Evolutionary conservation across 2,113 vertebrate species (phyloP).

Genomic region (Odocoileus hemionus): DNA sequence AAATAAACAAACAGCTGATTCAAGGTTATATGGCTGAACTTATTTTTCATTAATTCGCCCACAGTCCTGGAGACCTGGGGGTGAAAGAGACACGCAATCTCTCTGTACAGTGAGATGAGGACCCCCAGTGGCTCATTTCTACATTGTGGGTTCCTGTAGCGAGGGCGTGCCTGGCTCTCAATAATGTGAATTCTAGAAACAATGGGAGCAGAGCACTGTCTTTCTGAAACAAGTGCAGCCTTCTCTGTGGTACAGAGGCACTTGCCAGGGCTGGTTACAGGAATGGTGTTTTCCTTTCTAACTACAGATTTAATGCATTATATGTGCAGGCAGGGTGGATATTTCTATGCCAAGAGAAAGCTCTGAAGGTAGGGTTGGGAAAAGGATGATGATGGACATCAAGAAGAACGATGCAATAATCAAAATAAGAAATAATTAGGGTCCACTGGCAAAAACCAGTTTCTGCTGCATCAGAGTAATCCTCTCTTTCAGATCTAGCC

Average conservation of each 20-base stretch:
- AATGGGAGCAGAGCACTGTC: accelerated
- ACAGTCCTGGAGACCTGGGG: background rate
- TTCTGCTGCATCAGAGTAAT: slow-evolving; percentile 21
- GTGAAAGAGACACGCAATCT: accelerated
- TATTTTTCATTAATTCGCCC: background rate
- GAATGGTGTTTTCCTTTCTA: background rate
- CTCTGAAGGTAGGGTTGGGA: background rate
- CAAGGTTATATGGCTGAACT: background rate
- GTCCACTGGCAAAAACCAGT: slow-evolving; percentile 37
- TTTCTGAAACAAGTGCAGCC: too few species aligned
- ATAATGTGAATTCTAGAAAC: background rate
- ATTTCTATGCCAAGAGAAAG: background rate
- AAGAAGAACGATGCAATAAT: slow-evolving; percentile 26
- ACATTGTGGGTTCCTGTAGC: accelerated
- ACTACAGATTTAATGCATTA: background rate
- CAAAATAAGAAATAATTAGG: slow-evolving; percentile 28
- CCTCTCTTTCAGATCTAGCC: background rate
- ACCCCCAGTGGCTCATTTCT: accelerated
- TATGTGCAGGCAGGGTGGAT: background rate
- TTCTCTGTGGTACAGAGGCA: background rate
- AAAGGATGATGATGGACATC: background rate
- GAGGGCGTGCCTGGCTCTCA: background rate
- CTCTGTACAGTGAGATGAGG: background rate
- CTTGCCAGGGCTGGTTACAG: background rate
- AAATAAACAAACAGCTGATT: background rate